Evolutionary conservation across 2,113 vertebrate genomes (phyloP).

Genomic region (Pagrus major): DNA sequence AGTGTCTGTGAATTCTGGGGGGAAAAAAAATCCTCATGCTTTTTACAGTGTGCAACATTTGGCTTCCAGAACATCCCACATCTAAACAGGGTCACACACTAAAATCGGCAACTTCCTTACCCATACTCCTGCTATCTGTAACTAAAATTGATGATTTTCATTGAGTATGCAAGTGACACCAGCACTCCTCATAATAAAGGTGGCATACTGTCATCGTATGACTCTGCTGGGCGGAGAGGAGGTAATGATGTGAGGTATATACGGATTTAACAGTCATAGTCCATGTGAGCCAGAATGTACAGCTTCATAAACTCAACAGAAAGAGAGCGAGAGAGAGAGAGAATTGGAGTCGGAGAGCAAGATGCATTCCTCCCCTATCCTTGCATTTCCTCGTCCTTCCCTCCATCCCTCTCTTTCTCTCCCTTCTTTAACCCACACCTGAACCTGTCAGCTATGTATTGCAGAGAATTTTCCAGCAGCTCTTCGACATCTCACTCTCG

Average conservation of each 20-base stretch:
- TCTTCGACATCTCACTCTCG: slow-evolving; percentile 83
- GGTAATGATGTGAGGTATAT: slow-evolving; percentile 72
- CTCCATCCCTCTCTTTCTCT: slow-evolving; percentile 58
- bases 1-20: not conserved
- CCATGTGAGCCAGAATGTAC: slow-evolving; percentile 57
- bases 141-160: slow-evolving; percentile 33
- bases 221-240: slow-evolving; percentile 57
- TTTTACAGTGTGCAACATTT: not conserved
- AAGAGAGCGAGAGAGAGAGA: slow-evolving; percentile 36
- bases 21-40: not conserved
- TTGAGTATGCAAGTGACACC: slow-evolving; percentile 61
- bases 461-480: slow-evolving; percentile 77
- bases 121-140: slow-evolving; percentile 15
- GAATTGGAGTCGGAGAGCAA: slow-evolving; percentile 51
- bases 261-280: slow-evolving; percentile 66
- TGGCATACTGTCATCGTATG: slow-evolving; percentile 52
- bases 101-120: not conserved
- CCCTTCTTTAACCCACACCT: slow-evolving; percentile 77
- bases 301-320: slow-evolving; percentile 69
- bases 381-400: slow-evolving; percentile 36
- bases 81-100: not conserved
- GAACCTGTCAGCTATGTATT: slow-evolving; percentile 79
- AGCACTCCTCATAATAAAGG: slow-evolving; percentile 55
- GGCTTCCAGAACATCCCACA: not conserved
- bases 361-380: slow-evolving; percentile 30